phyloP scores from a whole-genome alignment of 2,888 invertebrate genomes.

The Agrotis segetum region DNA sequence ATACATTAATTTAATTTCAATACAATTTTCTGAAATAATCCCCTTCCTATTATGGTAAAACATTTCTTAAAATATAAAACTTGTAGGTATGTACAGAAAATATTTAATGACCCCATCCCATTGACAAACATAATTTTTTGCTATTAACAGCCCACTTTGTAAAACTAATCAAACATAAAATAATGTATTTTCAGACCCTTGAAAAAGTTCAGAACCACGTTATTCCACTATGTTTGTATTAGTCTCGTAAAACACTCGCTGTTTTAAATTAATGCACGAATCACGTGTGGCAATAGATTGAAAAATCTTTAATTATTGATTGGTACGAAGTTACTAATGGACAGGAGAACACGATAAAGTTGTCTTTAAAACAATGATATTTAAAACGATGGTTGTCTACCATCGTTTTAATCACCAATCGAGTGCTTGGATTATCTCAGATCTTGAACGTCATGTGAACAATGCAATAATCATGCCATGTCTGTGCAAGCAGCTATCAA shows the following conservation, averaged over 20 bases:
- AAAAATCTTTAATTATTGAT: conserved; percentile 18
- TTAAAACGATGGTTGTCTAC: not conserved
- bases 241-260: not conserved
- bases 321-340: conserved; percentile 2
- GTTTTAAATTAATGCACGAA: conserved; percentile 25
- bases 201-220: conserved; percentile 39
- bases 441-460: conserved; percentile 6
- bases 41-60: no score
- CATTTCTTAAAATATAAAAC: conserved; percentile 29
- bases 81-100: conserved; percentile 12
- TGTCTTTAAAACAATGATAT: not conserved
- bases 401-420: no score
- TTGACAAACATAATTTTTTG: conserved; percentile 22
- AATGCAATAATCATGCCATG: conserved; percentile 21
- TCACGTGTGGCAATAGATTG: conserved; percentile 33
- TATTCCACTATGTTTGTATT: not conserved
- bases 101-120: conserved; percentile 30
- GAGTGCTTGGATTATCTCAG: not conserved
- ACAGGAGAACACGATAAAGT: not conserved
- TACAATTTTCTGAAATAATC: no score
- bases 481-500: conserved; percentile 16
- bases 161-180: conserved; percentile 19
- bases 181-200: conserved; percentile 9
- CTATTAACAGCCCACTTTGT: conserved; percentile 14
- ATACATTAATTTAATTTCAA: no score